phyloP scores from a whole-genome alignment of 1,140 invertebrate genomes.

The Trinorchestia longiramus region DNA sequence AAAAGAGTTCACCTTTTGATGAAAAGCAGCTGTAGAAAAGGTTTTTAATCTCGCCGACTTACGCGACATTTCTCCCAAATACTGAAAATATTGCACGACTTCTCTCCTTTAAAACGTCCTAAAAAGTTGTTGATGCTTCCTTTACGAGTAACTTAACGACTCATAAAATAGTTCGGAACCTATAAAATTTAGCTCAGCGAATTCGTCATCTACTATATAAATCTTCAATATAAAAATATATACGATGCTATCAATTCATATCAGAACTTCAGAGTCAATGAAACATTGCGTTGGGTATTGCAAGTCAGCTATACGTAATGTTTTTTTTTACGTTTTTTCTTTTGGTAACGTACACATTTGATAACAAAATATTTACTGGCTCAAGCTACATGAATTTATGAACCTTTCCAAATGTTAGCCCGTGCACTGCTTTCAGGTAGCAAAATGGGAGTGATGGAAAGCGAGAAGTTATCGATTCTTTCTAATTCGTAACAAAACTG shows the following conservation, averaged over 20 bases:
- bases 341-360: no score
- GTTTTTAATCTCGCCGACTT: not conserved
- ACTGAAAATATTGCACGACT: not conserved
- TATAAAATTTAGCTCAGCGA: not conserved
- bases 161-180: not conserved
- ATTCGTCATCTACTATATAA: not conserved
- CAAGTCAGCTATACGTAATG: not conserved
- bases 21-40: not conserved
- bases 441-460: no score
- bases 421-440: no score
- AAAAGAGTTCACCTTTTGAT: not conserved
- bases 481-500: no score
- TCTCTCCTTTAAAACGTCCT: not conserved
- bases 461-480: no score
- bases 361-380: no score
- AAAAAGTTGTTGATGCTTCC: not conserved
- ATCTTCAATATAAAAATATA: not conserved
- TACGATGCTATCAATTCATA: not conserved
- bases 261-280: not conserved
- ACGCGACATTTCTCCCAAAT: not conserved
- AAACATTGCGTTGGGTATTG: not conserved
- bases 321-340: no score
- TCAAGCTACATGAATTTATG: no score
- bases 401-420: no score
- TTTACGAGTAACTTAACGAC: not conserved